Evolutionary conservation across 2,888 invertebrate species (phyloP), one percentile per base, ranked within the genome.

Genomic region (Zeuzera pyrina): DNA sequence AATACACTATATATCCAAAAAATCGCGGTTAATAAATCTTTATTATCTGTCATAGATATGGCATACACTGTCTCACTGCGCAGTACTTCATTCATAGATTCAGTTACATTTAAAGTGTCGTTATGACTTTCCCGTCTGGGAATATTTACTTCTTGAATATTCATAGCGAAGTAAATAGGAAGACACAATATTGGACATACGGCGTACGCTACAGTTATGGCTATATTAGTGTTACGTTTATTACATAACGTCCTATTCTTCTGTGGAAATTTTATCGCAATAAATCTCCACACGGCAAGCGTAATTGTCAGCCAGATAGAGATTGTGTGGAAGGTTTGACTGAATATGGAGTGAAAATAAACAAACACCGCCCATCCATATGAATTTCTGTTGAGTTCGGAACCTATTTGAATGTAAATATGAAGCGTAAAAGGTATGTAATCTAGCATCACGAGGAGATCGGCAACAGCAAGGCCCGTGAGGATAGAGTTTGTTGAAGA

Each of bases 231-330:
- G 39, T 92, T 88, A 30, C 85, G 81, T 83, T 91, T 89, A 49
- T 90, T 92, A 64, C 95, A 96, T 87, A 93, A 91, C 25, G 90
- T 86, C 24, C 88, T 87, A 57, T 93, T 94, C 54, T 87, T 88
- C 48, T 92, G 91, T 0, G 95, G 95, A 68, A 90, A 89, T n/a
- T 92, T 93, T 12, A 95, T 90, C 7, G 93, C 92, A 35, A 95
- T 89, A 60, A 92, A 96, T 12, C 97, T 87, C 94, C 97, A 98
- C 4, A 97, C 89, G 1, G 97, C 97, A 35, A 98, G 79, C 2
- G 93, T 93, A 15, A 97, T 92, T 0, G 97, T 97, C 50, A 97
- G 74, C 89, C 94, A 96, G 48, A 97, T 97, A 12, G 96, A 95
- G 39, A 95, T 91, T 2, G 97, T 96, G 68, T 93, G 93, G 55